Evolutionary conservation across 2,888 invertebrate species (phyloP).

Genomic region (Caenorhabditis sp.): DNA sequence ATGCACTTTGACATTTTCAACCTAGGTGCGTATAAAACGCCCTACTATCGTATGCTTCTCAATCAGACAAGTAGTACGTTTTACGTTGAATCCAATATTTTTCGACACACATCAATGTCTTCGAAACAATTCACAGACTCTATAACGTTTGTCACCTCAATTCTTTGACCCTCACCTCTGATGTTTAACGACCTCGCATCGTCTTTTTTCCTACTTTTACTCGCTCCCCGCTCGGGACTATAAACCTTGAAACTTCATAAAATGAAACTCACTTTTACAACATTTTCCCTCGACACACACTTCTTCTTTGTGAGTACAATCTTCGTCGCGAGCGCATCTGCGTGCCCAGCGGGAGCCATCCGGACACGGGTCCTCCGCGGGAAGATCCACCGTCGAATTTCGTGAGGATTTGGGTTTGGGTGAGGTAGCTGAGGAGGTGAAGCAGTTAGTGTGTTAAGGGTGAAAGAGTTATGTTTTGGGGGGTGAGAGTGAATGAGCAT

Average conservation of each 20-base stretch:
- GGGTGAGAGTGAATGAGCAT: too few relatives aligned
- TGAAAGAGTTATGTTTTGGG: too few relatives aligned
- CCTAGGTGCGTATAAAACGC: slow-evolving; percentile 61
- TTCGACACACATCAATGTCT: slow-evolving; percentile 49
- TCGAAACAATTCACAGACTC: slow-evolving; percentile 55
- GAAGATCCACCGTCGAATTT: slow-evolving; percentile 17
- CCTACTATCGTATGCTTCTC: slow-evolving; percentile 60
- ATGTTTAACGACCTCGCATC: slow-evolving; percentile 9
- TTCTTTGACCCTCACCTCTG: slow-evolving; percentile 49
- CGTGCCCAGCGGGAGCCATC: slow-evolving; percentile 58
- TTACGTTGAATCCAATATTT: slow-evolving; percentile 59
- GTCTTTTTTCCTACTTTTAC: slow-evolving; percentile 7
- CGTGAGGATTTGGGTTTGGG: slow-evolving; percentile 30
- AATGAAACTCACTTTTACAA: slow-evolving; percentile 60
- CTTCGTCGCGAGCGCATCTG: slow-evolving; percentile 40
- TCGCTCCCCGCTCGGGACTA: neutral
- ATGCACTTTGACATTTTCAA: slow-evolving; percentile 54
- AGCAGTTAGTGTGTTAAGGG: too few relatives aligned
- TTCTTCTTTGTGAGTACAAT: slow-evolving; percentile 49
- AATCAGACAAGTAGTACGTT: slow-evolving; percentile 43
- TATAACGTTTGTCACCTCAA: slow-evolving; percentile 53
- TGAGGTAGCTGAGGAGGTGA: slow-evolving; percentile 34
- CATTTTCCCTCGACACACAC: slow-evolving; percentile 62
- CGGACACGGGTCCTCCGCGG: slow-evolving; percentile 59
- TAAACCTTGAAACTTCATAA: slow-evolving; percentile 30